These are phyloP conservation scores for Siphlonurus alternatus DNA, from an alignment of 2,888 invertebrate species.

Conservation along the genomic window DNA sequence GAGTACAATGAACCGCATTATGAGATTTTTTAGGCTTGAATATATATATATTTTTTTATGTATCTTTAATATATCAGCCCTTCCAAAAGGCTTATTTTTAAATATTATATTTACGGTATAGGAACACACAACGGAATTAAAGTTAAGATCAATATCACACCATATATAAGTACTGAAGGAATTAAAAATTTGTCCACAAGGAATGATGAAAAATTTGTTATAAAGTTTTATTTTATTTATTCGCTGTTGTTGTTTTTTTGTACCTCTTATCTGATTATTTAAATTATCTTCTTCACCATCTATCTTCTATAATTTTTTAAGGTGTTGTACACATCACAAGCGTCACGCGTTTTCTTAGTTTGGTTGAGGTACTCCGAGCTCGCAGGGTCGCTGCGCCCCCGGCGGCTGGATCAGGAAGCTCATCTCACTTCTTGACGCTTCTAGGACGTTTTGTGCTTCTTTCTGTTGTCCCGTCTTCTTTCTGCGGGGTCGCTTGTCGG, in stretches of 20 bases:
- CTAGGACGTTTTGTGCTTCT: conserved; percentile 42
- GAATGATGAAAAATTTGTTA: not conserved
- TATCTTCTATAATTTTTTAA: not conserved
- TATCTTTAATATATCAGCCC: too few species aligned
- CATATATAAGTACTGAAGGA: not conserved
- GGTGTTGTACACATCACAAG: not conserved
- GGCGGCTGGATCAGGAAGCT: not conserved
- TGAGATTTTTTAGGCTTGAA: too few species aligned
- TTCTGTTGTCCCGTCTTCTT: conserved; percentile 39
- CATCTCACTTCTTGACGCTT: not conserved
- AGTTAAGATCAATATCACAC: not conserved
- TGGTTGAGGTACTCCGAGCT: not conserved
- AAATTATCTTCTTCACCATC: not conserved
- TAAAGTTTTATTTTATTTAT: not conserved
- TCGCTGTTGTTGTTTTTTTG: not conserved
- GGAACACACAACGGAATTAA: not conserved
- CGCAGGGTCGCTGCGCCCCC: not conserved
- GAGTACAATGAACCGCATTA: too few species aligned
- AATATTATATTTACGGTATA: not conserved
- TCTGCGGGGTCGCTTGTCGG: conserved; percentile 31
- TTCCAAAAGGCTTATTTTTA: too few species aligned
- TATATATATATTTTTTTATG: too few species aligned
- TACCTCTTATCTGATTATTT: not conserved
- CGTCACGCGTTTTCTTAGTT: not conserved
- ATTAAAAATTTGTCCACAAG: not conserved